These are phyloP conservation scores for Melanerpes formicivorus DNA, from an alignment of 2,113 vertebrate genomes.

Conservation along the genomic window DNA sequence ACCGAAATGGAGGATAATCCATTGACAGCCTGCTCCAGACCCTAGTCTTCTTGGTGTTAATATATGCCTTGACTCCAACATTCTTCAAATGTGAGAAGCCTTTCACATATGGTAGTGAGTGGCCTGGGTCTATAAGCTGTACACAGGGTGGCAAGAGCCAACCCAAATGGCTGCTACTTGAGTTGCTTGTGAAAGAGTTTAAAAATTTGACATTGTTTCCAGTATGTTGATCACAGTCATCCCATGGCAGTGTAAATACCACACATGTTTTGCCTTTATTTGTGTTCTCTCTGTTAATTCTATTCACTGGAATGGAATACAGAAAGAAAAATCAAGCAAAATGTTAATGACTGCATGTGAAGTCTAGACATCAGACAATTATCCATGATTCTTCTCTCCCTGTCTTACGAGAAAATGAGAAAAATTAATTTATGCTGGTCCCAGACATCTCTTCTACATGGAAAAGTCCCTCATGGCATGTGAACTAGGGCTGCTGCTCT, in stretches of 20 bases:
- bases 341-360: conserved; percentile 1
- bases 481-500: not conserved
- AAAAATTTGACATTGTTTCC: conserved; percentile 16
- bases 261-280: conserved; percentile 21
- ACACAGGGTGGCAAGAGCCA: not conserved
- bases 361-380: conserved; percentile 47
- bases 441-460: not conserved
- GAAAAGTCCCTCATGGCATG: not conserved
- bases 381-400: not conserved
- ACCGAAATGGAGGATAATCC: not conserved
- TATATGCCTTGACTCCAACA: not conserved
- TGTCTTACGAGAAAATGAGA: conserved; percentile 10
- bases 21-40: not conserved
- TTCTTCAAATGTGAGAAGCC: not conserved
- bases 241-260: not conserved
- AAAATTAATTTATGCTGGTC: not conserved
- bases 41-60: not conserved
- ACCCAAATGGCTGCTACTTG: not conserved
- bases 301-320: not conserved
- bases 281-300: not conserved
- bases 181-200: not conserved
- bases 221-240: conserved; percentile 29
- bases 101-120: accelerated
- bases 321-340: conserved; percentile 7
- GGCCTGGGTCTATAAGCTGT: not conserved